A percentile compares a stretch with the other conserved stretches of the same genome.
phyloP scores from a whole-genome alignment of 2,888 invertebrate genomes.

The Xestia rhomboidea region DNA sequence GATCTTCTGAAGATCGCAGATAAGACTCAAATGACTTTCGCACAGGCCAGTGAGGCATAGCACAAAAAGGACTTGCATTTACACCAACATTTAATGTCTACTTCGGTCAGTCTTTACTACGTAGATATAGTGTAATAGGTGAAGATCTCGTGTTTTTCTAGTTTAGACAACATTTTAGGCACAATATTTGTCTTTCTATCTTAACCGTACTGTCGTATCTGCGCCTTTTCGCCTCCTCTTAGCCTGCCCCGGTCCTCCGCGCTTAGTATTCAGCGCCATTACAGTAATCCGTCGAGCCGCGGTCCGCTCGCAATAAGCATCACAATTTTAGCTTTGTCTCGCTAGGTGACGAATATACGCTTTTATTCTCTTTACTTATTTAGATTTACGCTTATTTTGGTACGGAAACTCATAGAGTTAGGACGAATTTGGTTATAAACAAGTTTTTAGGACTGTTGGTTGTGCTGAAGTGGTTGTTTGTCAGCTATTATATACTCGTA shows the following conservation, averaged over 20 bases:
- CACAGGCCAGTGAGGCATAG: neutral
- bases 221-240: constrained; percentile 16
- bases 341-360: constrained; percentile 60
- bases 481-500: too few relatives aligned
- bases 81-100: neutral
- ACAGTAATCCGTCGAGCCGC: constrained; percentile 77
- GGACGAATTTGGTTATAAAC: neutral
- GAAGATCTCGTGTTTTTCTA: too few relatives aligned
- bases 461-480: neutral
- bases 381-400: constrained; percentile 4
- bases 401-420: neutral
- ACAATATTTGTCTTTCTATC: neutral
- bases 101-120: neutral
- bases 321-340: constrained; percentile 74
- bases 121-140: neutral
- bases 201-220: constrained; percentile 14
- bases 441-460: neutral
- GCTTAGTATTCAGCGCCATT: constrained; percentile 78
- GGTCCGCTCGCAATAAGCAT: constrained; percentile 73
- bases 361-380: constrained; percentile 36
- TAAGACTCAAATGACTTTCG: neutral
- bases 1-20: neutral
- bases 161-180: neutral
- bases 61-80: neutral
- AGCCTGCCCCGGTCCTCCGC: constrained; percentile 26